Percentiles rank a stretch among this genome's conserved stretches.
phyloP scores from a whole-genome alignment of 2,113 vertebrate species.

The Proterorhinus semilunaris region DNA sequence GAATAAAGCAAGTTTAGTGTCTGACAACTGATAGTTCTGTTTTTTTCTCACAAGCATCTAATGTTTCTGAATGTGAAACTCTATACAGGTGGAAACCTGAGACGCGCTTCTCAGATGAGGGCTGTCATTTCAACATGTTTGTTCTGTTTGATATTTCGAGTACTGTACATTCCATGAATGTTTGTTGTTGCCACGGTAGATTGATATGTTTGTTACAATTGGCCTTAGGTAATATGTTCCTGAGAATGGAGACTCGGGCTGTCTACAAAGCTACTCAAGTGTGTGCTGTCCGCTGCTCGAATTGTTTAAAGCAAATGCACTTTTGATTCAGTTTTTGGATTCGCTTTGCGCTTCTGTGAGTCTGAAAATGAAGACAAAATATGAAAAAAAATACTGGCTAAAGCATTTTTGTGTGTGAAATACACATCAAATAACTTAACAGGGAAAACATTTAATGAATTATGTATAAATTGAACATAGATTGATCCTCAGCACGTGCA shows the following conservation, averaged over 20 bases:
- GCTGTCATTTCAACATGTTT: slow-evolving; percentile 2
- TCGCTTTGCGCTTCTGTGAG: slow-evolving; percentile 9
- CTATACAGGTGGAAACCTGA: slow-evolving; percentile 25
- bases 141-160: background rate
- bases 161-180: slow-evolving; percentile 5
- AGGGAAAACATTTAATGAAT: too few species aligned
- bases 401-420: background rate
- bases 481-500: background rate
- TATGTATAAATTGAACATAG: background rate
- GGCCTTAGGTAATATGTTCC: background rate
- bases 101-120: slow-evolving; percentile 43
- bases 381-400: background rate
- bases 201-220: background rate
- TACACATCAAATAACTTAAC: too few species aligned
- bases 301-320: slow-evolving; percentile 6
- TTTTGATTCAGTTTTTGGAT: slow-evolving; percentile 28
- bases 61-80: slow-evolving; percentile 32
- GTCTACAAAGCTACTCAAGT: background rate
- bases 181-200: slow-evolving; percentile 1
- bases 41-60: background rate
- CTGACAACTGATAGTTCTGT: too few species aligned
- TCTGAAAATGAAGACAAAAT: slow-evolving; percentile 18
- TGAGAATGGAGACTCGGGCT: background rate
- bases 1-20: background rate
- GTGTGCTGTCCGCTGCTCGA: slow-evolving; percentile 21